A percentile compares a stretch with the other conserved stretches of the same genome.
These are phyloP conservation scores for Drosophila gunungcola DNA, from an alignment of 1,140 invertebrate species.

Conservation along the genomic window DNA sequence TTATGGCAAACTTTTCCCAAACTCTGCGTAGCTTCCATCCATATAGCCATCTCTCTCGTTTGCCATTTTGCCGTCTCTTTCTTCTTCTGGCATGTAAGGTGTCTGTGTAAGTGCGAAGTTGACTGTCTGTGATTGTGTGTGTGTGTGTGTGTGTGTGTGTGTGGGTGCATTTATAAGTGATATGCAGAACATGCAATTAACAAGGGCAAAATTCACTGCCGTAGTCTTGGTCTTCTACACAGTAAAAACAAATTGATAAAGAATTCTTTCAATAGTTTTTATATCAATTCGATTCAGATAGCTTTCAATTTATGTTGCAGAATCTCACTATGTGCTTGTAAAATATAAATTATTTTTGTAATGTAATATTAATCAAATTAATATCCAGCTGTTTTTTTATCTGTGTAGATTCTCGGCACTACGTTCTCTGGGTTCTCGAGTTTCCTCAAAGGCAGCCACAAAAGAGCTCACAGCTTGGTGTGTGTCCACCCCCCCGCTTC, in stretches of 20 bases:
- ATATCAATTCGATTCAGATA: too few species aligned
- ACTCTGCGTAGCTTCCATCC: slow-evolving; percentile 35
- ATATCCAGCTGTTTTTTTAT: background rate
- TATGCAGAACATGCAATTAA: slow-evolving; percentile 84
- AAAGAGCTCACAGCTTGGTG: slow-evolving; percentile 52
- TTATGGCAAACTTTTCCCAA: slow-evolving; percentile 81
- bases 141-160: slow-evolving; percentile 48
- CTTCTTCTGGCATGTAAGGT: slow-evolving; percentile 28
- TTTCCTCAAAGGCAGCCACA: slow-evolving; percentile 54
- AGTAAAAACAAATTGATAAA: background rate
- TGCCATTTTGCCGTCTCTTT: background rate
- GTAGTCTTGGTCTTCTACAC: slow-evolving; percentile 7
- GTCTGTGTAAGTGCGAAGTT: slow-evolving; percentile 46
- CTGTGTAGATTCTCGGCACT: background rate
- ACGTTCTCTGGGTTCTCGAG: slow-evolving; percentile 48
- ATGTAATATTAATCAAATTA: too few species aligned
- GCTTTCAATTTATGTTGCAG: background rate
- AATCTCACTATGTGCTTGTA: background rate
- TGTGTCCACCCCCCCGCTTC: slow-evolving; percentile 7
- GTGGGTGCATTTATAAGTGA: slow-evolving; percentile 80
- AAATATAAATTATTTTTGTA: too few species aligned
- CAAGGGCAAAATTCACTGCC: slow-evolving; percentile 78
- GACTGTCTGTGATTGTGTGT: slow-evolving; percentile 25
- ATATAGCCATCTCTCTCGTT: background rate
- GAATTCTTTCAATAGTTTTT: too few species aligned